A percentile compares a stretch with the other conserved stretches of the same genome.
phyloP scores from a whole-genome alignment of 2,113 vertebrate genomes.

The Anolis carolinensis region DNA sequence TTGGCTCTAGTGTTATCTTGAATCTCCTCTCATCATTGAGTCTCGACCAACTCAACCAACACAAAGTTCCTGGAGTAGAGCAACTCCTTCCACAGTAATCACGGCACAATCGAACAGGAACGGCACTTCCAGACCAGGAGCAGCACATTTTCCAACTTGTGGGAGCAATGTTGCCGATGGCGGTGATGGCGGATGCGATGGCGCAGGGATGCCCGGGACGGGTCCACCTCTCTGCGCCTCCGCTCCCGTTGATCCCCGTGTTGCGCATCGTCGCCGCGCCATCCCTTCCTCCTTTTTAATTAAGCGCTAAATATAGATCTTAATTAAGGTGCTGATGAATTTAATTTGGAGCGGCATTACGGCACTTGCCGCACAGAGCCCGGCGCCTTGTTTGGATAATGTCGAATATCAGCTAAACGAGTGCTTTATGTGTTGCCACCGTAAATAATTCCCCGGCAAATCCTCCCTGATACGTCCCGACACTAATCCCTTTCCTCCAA shows the following conservation, averaged over 20 bases:
- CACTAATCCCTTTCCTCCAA: slow-evolving; percentile 59
- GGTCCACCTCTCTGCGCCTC: background rate
- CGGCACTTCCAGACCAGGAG: no score
- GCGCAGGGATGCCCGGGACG: no score
- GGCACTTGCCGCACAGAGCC: slow-evolving; percentile 73
- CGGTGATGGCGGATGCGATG: no score
- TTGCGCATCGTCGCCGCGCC: slow-evolving; percentile 37
- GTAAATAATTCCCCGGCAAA: slow-evolving; percentile 76
- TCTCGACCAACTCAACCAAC: no score
- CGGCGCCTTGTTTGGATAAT: slow-evolving; percentile 74
- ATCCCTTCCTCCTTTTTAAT: slow-evolving; percentile 68
- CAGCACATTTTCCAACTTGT: no score
- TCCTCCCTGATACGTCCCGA: slow-evolving; percentile 61
- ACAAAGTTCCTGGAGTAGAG: no score
- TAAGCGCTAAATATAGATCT: slow-evolving; percentile 82
- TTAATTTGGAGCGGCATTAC: slow-evolving; percentile 81
- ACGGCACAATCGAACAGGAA: no score
- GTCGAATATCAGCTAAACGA: slow-evolving; percentile 78
- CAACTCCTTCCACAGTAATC: no score
- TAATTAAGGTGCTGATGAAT: slow-evolving; percentile 83
- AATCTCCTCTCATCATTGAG: no score
- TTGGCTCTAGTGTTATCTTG: no score
- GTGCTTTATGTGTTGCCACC: slow-evolving; percentile 75
- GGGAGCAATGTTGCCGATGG: no score
- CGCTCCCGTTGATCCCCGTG: slow-evolving; percentile 23